Evolutionary conservation across 2,113 vertebrate genomes (phyloP).

Genomic region (Nothobranchius furzeri): DNA sequence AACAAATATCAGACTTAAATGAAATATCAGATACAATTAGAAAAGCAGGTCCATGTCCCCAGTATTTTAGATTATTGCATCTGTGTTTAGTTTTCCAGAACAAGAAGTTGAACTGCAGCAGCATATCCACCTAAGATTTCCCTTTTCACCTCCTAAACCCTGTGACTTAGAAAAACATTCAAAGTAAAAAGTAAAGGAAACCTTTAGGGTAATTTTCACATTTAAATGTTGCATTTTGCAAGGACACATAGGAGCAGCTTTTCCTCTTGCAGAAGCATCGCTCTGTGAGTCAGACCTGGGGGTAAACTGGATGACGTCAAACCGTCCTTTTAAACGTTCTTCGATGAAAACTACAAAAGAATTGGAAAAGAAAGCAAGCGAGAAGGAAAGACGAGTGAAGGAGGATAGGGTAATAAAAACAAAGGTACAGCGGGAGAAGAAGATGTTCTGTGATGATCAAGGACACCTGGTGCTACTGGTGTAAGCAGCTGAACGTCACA

Average conservation of each 20-base stretch:
- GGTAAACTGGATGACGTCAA: constrained; percentile 21
- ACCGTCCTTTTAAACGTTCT: constrained; percentile 1
- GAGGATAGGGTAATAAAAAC: constrained; percentile 10
- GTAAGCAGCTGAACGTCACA: constrained; percentile 4
- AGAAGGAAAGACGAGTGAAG: not conserved
- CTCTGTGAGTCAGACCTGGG: constrained; percentile 7
- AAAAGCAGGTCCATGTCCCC: too few relatives aligned
- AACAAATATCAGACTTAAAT: too few relatives aligned
- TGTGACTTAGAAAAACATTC: too few relatives aligned
- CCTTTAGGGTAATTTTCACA: too few relatives aligned
- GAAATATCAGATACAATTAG: too few relatives aligned
- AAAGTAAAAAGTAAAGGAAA: too few relatives aligned
- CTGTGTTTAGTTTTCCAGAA: too few relatives aligned
- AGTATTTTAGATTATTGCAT: too few relatives aligned
- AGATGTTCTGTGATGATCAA: not conserved
- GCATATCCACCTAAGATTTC: too few relatives aligned
- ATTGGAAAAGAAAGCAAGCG: not conserved
- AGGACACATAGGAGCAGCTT: not conserved
- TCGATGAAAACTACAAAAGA: constrained; percentile 12
- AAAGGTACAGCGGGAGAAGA: constrained; percentile 4
- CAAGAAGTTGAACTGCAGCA: too few relatives aligned
- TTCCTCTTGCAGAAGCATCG: constrained; percentile 4
- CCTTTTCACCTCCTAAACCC: too few relatives aligned
- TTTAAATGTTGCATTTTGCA: too few relatives aligned
- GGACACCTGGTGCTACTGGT: constrained; percentile 37